phyloP scores from a whole-genome alignment of 2,888 invertebrate genomes.

The Chydorus sphaericus region DNA sequence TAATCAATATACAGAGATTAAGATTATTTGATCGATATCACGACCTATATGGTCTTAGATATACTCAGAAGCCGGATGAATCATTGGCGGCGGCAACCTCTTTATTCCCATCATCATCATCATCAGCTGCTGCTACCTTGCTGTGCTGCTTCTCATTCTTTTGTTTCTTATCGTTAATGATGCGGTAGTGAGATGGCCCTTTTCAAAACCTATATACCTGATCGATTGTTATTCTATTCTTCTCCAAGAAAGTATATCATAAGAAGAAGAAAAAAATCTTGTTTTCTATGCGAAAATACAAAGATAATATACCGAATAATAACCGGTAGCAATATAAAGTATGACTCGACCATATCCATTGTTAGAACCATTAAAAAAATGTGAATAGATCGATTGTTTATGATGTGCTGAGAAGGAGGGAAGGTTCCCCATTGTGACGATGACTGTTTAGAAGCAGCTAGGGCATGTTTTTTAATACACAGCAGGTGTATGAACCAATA shows the following conservation, averaged over 20 bases:
- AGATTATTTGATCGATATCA: no score
- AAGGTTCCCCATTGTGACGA: neutral
- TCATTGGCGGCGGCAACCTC: no score
- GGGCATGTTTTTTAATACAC: constrained; percentile 2
- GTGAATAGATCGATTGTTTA: constrained; percentile 2
- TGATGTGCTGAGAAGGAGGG: neutral
- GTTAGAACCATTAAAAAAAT: neutral
- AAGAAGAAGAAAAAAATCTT: no score
- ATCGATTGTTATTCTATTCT: constrained; percentile 1
- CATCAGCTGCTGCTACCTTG: no score
- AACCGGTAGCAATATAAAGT: neutral
- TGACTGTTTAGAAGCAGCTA: no score
- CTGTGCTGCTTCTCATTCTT: neutral
- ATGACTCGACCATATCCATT: neutral
- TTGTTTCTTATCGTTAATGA: neutral
- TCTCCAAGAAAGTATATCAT: no score
- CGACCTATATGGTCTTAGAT: no score
- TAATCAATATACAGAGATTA: no score
- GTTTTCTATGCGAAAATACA: no score
- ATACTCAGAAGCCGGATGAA: no score
- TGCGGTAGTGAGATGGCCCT: constrained; percentile 2
- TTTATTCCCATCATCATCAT: no score
- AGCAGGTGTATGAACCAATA: constrained; percentile 1
- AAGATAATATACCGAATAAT: no score
- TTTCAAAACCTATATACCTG: neutral